Evolutionary conservation across 2,113 vertebrate genomes (phyloP).

Genomic region (Pheucticus melanocephalus): DNA sequence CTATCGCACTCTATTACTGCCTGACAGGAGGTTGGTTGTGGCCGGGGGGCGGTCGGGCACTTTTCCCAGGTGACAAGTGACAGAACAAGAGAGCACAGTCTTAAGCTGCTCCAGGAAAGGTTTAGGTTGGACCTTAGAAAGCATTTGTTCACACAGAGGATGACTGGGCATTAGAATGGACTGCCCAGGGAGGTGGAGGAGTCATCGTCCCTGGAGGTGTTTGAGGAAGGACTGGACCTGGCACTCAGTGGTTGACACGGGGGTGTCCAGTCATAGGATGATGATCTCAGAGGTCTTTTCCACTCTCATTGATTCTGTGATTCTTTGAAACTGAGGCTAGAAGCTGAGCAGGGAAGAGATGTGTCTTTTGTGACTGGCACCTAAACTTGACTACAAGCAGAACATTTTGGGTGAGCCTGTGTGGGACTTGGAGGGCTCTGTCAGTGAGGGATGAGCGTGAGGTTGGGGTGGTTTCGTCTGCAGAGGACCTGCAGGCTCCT

Average conservation of each 20-base stretch:
- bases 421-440: not conserved
- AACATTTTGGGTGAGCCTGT: not conserved
- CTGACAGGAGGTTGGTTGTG: not conserved
- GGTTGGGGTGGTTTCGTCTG: not conserved
- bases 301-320: too few relatives aligned
- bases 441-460: not conserved
- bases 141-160: not conserved
- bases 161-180: not conserved
- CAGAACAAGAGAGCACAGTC: not conserved
- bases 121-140: not conserved
- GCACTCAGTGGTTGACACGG: rapidly evolving
- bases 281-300: not conserved
- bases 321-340: not conserved
- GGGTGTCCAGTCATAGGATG: not conserved
- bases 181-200: not conserved
- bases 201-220: not conserved
- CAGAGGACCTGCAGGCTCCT: not conserved
- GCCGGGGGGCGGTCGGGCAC: rapidly evolving
- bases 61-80: not conserved
- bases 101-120: not conserved
- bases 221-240: not conserved
- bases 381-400: not conserved
- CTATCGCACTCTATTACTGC: rapidly evolving
- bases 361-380: not conserved
- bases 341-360: not conserved